These are phyloP conservation scores for Oryzias javanicus DNA, from an alignment of 2,113 vertebrate genomes.

Conservation along the genomic window DNA sequence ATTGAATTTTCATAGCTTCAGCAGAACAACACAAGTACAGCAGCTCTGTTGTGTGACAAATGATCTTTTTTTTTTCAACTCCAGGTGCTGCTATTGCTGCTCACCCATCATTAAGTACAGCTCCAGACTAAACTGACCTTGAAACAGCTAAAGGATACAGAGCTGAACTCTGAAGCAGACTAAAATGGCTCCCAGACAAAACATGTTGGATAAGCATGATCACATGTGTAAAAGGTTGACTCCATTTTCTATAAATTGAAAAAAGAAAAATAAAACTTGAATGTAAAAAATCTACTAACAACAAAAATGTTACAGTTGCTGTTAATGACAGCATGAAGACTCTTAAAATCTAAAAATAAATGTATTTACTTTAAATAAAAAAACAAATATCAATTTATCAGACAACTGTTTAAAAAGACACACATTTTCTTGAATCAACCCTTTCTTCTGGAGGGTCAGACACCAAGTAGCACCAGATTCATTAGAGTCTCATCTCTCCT, in stretches of 20 bases:
- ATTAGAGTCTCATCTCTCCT: neutral
- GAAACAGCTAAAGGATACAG: conserved; percentile 28
- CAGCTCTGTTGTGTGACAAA: neutral
- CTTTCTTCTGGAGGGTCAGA: neutral
- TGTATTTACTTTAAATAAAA: too few species aligned
- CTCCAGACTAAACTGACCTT: conserved; percentile 51
- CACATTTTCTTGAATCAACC: neutral
- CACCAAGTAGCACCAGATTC: conserved; percentile 9
- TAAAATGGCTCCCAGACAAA: conserved; percentile 55
- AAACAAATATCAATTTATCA: too few species aligned
- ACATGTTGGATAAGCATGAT: conserved; percentile 40
- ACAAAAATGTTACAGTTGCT: conserved; percentile 6
- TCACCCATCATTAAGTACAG: neutral
- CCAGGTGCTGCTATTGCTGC: conserved; percentile 3
- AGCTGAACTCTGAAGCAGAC: conserved; percentile 3
- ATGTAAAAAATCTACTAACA: conserved; percentile 13
- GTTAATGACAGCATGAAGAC: conserved; percentile 1
- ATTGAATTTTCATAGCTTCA: neutral
- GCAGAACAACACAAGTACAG: neutral
- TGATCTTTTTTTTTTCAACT: neutral
- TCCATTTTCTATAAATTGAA: conserved; percentile 38
- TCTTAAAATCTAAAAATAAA: too few species aligned
- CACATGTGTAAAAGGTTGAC: conserved; percentile 36
- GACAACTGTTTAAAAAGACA: too few species aligned
- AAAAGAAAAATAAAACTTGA: conserved; percentile 14